A percentile compares a stretch with the other conserved stretches of the same genome.
Conservation (phyloP, 2,113 vertebrate species). For the Puntigrus tetrazona region DNA sequence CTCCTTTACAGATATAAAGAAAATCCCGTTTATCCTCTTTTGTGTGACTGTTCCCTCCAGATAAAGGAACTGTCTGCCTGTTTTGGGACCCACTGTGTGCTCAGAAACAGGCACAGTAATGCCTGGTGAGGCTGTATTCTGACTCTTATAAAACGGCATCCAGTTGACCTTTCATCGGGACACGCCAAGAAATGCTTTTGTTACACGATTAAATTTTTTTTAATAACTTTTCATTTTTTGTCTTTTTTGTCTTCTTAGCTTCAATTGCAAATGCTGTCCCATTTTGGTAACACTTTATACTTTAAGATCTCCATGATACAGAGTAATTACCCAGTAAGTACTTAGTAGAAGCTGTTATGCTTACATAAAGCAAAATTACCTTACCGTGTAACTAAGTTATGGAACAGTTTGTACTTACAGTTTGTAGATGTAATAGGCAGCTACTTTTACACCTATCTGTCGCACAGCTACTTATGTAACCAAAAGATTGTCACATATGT, state of each 20-base stretch:
- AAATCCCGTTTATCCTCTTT: neutral
- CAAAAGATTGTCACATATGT: too few relatives aligned
- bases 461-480: too few relatives aligned
- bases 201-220: neutral
- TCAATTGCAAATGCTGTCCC: neutral
- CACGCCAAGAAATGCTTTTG: neutral
- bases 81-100: neutral
- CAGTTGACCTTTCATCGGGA: neutral
- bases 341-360: too few relatives aligned
- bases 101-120: neutral
- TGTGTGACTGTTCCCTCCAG: neutral
- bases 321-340: too few relatives aligned
- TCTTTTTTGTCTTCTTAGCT: neutral
- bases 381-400: too few relatives aligned
- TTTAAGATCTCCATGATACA: too few relatives aligned
- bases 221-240: neutral
- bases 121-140: conserved; percentile 4
- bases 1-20: neutral
- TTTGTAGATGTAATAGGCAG: too few relatives aligned
- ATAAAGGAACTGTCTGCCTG: conserved; percentile 2
- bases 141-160: neutral
- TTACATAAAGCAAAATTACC: too few relatives aligned
- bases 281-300: too few relatives aligned
- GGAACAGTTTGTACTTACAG: too few relatives aligned
- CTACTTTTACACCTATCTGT: too few relatives aligned